Evolutionary conservation across 1,140 invertebrate species (phyloP).

Genomic region (Drosophila carrolli): DNA sequence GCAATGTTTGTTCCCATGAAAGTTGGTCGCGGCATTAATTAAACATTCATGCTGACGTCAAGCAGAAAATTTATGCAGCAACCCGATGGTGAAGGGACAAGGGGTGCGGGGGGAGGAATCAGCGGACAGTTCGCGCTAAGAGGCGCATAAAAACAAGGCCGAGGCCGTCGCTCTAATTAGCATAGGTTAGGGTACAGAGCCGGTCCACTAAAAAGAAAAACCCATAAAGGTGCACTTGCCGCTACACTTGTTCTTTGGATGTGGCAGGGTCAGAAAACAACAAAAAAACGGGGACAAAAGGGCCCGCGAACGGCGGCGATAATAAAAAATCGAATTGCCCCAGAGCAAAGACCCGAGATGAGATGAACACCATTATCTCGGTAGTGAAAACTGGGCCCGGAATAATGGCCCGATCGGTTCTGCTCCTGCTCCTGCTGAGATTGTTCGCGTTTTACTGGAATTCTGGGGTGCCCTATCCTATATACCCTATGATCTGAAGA

Average conservation of each 20-base stretch:
- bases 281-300: constrained; percentile 11
- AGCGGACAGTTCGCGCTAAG: constrained; percentile 69
- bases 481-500: background rate
- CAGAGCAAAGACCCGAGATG: constrained; percentile 24
- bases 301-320: constrained; percentile 23
- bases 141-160: constrained; percentile 80
- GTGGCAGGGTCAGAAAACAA: constrained; percentile 6
- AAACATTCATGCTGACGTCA: constrained; percentile 61
- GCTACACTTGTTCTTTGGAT: constrained; percentile 58
- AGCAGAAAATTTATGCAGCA: constrained; percentile 77
- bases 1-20: constrained; percentile 69
- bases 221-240: constrained; percentile 58
- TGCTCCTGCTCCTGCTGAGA: constrained; percentile 37
- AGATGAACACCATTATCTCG: constrained; percentile 55
- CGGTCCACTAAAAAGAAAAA: constrained; percentile 9
- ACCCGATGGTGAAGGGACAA: background rate
- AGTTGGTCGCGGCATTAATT: constrained; percentile 71
- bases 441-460: constrained; percentile 17
- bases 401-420: constrained; percentile 39
- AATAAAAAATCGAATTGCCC: constrained; percentile 65
- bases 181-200: constrained; percentile 55
- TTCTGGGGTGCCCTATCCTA: constrained; percentile 10
- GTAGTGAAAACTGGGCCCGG: constrained; percentile 1
- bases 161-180: constrained; percentile 80
- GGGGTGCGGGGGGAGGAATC: background rate